Conservation (phyloP, 2,113 vertebrate genomes). For the Corvus moneduloides region DNA sequence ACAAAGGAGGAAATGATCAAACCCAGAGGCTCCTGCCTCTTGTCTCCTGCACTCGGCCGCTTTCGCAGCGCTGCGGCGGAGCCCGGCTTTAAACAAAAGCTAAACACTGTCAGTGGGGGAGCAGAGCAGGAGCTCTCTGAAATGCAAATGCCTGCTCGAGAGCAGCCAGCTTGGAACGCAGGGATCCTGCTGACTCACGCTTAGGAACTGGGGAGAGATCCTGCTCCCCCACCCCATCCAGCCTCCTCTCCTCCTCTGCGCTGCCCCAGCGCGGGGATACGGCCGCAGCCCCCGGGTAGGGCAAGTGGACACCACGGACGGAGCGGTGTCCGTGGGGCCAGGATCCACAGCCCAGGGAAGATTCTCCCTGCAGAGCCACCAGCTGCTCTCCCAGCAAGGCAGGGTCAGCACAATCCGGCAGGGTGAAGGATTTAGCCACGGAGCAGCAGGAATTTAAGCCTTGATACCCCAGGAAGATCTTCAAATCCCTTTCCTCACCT, state of each 20-base stretch:
- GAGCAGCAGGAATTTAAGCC: background rate
- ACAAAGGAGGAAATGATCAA: background rate
- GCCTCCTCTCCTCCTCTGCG: background rate
- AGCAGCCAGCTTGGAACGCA: background rate
- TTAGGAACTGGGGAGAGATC: background rate
- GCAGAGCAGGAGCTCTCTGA: slow-evolving; percentile 32
- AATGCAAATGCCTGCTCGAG: slow-evolving; percentile 41
- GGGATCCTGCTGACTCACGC: slow-evolving; percentile 33
- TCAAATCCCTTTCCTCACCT: background rate
- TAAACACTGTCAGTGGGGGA: slow-evolving; percentile 18
- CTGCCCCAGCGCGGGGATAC: background rate
- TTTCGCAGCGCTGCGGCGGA: background rate
- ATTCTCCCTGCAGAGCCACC: background rate
- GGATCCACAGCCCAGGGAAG: background rate
- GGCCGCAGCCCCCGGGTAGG: rapidly evolving
- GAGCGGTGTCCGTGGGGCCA: rapidly evolving
- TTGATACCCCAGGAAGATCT: background rate
- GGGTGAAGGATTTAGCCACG: rapidly evolving
- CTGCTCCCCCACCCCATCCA: background rate
- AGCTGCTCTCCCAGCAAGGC: background rate
- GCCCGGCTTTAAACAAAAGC: slow-evolving; percentile 24
- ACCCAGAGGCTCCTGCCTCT: slow-evolving; percentile 13
- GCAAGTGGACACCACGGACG: rapidly evolving
- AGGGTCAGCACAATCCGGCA: rapidly evolving
- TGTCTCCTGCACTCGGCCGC: background rate